Conservation (phyloP, 1,140 invertebrate species). For the Cyrtorhinus lividipennis region DNA sequence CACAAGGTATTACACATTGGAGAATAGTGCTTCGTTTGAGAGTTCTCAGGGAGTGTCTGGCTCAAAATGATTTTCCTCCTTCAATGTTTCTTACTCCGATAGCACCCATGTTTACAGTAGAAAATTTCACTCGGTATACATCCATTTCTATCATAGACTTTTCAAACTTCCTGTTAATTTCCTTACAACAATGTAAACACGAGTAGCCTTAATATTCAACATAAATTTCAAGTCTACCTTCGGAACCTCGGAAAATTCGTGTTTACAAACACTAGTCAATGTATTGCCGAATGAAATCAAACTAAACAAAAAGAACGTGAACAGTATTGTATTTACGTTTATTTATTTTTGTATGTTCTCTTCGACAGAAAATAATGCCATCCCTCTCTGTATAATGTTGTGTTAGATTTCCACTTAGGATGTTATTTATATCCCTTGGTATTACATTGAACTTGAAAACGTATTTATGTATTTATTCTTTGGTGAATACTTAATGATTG, state of each 20-base stretch:
- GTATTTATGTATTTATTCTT: not conserved
- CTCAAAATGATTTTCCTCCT: too few species aligned
- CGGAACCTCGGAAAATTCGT: not conserved
- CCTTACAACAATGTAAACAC: not conserved
- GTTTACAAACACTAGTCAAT: not conserved
- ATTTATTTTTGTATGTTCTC: not conserved
- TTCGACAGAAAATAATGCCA: constrained; percentile 1
- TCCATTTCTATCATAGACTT: not conserved
- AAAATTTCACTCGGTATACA: not conserved
- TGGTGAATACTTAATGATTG: not conserved
- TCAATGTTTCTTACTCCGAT: not conserved
- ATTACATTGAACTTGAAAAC: not conserved
- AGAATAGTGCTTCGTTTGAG: too few species aligned
- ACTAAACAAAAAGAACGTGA: not conserved
- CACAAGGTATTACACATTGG: too few species aligned
- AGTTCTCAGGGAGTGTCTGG: too few species aligned
- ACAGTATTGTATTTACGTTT: constrained; percentile 1
- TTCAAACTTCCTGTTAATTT: not conserved
- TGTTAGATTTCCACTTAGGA: not conserved
- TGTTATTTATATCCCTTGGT: not conserved
- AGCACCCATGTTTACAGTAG: not conserved
- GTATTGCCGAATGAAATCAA: not conserved
- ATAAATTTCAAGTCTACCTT: too few species aligned
- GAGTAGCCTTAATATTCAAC: not conserved
- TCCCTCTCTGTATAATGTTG: not conserved